These are phyloP conservation scores for Drosophila ezoana DNA, from an alignment of 2,888 invertebrate species.

Conservation along the genomic window DNA sequence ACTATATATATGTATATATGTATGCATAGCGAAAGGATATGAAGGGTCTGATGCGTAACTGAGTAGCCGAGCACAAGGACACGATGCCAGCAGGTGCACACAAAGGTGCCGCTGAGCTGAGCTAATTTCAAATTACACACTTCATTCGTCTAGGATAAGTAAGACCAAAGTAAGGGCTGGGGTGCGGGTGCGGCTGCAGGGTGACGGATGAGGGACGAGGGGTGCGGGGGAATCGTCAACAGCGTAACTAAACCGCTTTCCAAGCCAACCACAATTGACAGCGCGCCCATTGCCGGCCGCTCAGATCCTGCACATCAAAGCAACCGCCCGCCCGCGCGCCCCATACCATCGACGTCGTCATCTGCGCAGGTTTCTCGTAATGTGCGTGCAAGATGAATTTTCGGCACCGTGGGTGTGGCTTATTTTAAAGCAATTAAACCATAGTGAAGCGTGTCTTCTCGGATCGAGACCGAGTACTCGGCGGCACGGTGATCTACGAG, in stretches of 20 bases:
- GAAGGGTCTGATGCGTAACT: constrained; percentile 66
- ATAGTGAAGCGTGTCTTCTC: constrained; percentile 74
- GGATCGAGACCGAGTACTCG: constrained; percentile 14
- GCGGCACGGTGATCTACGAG: constrained; percentile 68
- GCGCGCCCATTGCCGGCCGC: constrained; percentile 56
- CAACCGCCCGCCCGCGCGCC: constrained; percentile 52
- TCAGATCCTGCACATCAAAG: constrained; percentile 68
- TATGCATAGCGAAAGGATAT: not conserved
- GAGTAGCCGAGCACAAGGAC: constrained; percentile 70
- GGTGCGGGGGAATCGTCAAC: constrained; percentile 31
- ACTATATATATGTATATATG: not conserved
- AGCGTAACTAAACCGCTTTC: constrained; percentile 66
- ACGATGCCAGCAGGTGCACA: constrained; percentile 69
- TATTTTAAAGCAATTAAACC: constrained; percentile 80
- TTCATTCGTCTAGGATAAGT: constrained; percentile 69
- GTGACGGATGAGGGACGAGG: not conserved
- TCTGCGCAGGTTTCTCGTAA: constrained; percentile 35
- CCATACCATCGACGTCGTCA: constrained; percentile 8
- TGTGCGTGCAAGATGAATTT: constrained; percentile 79
- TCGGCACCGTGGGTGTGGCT: constrained; percentile 74
- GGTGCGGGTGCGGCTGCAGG: not conserved
- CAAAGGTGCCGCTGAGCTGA: constrained; percentile 77
- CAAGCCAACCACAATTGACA: constrained; percentile 75
- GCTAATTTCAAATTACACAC: constrained; percentile 81
- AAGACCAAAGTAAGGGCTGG: constrained; percentile 11